A percentile compares a stretch with the other conserved stretches of the same genome.
These are phyloP conservation scores for Lumbricus terrestris DNA, from an alignment of 2,888 invertebrate species.

Conservation along the genomic window DNA sequence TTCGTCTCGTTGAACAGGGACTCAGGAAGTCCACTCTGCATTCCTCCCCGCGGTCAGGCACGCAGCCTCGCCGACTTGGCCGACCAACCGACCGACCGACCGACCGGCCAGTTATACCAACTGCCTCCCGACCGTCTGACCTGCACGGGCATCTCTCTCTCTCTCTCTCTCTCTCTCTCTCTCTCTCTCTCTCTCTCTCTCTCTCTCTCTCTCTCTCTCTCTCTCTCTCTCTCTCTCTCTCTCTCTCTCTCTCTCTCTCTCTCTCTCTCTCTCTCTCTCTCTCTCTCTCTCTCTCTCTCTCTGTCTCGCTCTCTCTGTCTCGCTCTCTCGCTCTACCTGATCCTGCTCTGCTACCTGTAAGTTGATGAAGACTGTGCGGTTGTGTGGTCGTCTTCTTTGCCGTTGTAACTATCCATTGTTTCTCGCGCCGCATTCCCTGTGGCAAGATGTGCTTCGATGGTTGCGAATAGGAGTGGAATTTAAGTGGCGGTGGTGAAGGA, in stretches of 20 bases:
- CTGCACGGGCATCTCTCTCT: background rate
- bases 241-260: too few species aligned
- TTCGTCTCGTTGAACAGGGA: background rate
- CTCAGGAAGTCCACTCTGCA: slow-evolving; percentile 6
- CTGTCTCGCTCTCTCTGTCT: too few species aligned
- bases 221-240: too few species aligned
- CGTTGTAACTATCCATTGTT: background rate
- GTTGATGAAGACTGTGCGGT: background rate
- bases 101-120: background rate
- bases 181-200: too few species aligned
- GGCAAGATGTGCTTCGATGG: background rate
- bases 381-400: background rate
- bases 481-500: background rate
- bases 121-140: background rate
- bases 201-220: too few species aligned
- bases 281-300: too few species aligned
- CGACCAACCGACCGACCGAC: background rate
- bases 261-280: too few species aligned
- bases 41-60: slow-evolving; percentile 17
- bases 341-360: slow-evolving; percentile 8
- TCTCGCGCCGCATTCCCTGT: background rate
- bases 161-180: too few species aligned
- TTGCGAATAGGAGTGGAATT: background rate
- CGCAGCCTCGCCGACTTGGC: background rate
- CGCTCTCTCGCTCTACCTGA: slow-evolving; percentile 10